A percentile compares a stretch with the other conserved stretches of the same genome.
Conservation (phyloP, 2,888 invertebrate species). For the Allophyes oxyacanthae region DNA sequence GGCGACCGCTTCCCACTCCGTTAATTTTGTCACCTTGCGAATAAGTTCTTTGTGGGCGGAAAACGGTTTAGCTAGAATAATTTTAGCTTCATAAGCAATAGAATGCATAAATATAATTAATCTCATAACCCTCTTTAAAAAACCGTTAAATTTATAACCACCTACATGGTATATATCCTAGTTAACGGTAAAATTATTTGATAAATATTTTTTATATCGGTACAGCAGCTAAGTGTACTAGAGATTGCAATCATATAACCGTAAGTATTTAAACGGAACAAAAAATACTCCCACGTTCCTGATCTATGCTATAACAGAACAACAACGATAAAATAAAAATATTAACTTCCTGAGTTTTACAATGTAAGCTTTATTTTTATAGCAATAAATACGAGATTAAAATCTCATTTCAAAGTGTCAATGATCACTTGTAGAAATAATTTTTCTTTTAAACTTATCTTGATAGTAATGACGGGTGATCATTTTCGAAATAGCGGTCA, state of each 20-base stretch:
- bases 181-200: constrained; percentile 30
- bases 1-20: too few species aligned
- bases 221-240: constrained; percentile 18
- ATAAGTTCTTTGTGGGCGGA: constrained; percentile 27
- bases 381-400: background rate
- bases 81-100: constrained; percentile 15
- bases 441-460: constrained; percentile 21
- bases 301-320: constrained; percentile 51
- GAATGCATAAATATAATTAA: constrained; percentile 20
- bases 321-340: constrained; percentile 24
- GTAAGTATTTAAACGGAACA: constrained; percentile 37
- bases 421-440: constrained; percentile 4
- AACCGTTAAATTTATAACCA: constrained; percentile 32
- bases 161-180: constrained; percentile 7
- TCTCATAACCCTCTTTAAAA: constrained; percentile 21
- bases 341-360: constrained; percentile 19
- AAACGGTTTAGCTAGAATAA: constrained; percentile 24
- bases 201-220: constrained; percentile 16
- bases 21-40: constrained; percentile 18
- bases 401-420: background rate
- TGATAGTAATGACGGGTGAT: constrained; percentile 24
- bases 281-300: constrained; percentile 60
- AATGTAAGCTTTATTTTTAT: constrained; percentile 19
- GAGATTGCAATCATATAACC: constrained; percentile 41
- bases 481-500: constrained; percentile 23